Base-by-base conservation (phyloP, 2,888 invertebrate species). In the Helleia helle region DNA sequence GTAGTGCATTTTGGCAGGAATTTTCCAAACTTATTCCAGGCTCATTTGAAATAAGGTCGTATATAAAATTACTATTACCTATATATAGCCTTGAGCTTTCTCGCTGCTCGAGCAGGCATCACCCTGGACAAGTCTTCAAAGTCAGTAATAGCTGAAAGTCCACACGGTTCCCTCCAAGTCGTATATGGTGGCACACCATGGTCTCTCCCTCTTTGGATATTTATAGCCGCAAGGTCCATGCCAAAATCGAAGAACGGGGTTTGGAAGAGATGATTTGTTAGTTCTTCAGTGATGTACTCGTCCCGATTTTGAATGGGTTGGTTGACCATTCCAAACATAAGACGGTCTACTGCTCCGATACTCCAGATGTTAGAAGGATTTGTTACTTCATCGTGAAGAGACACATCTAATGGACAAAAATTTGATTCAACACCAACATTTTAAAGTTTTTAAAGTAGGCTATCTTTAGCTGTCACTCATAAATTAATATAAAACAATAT, bases 181-280 rank as follows among this genome's bases (percentile, higher is more conserved):
- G 91, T 91, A 61, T 95, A 96, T 0, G 92, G 86, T 0, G 94
- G 90, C 0, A 95, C 84, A 0, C 96, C 96, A 61, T 96, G 96
- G 64, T 96, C 96, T 18, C 96, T 86, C 0, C 94, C 96, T 37
- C 83, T 67, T 66, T 96, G 95, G 25, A 96, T 92, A 56, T 96
- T 96, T 40, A 96, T 90, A 0, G 96, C 93, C 0, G 94, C 94
- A 43, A 96, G 76, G 63, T 96, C 96, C 87, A 96, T 90, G 0
- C 96, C 93, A 54, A 93, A 93, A 13, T 88, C 87, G 44, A 89
- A 89, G 6, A 85, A 85, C 49, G 72, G 62, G 1, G 91, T 91
- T 84, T 94, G 93, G 60, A 95, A 95, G 0, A 95, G 80, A 60
- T 93, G 94, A 65, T 94, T 93, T 4, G 94, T 94, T 9, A 95